phyloP scores from a whole-genome alignment of 2,113 vertebrate species.

The Rhadina sibilatrix region DNA sequence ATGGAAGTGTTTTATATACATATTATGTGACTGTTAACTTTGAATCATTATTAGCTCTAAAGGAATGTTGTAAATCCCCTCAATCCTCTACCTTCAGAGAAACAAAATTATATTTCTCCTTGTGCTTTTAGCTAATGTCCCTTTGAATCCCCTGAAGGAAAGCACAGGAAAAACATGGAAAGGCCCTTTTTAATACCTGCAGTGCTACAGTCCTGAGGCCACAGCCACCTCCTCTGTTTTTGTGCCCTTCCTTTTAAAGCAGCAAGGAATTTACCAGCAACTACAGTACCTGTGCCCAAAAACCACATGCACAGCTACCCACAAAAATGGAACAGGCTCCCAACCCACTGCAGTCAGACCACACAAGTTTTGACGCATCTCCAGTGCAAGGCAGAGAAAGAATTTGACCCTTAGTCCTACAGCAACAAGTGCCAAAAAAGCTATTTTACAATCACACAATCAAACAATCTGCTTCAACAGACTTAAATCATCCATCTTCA shows the following conservation, averaged over 20 bases:
- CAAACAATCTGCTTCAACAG: not conserved
- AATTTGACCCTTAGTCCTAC: constrained; percentile 4
- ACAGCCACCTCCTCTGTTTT: not conserved
- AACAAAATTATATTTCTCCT: not conserved
- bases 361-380: not conserved
- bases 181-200: not conserved
- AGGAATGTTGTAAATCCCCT: not conserved
- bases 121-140: not conserved
- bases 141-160: not conserved
- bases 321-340: not conserved
- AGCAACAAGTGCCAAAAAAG: constrained; percentile 4
- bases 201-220: not conserved
- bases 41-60: not conserved
- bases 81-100: not conserved
- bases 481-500: not conserved
- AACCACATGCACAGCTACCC: not conserved
- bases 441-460: not conserved
- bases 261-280: not conserved
- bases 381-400: not conserved
- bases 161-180: not conserved
- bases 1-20: not conserved
- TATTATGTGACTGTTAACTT: not conserved
- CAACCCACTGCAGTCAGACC: not conserved
- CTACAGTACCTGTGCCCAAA: not conserved
- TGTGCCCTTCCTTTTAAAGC: not conserved